Percentiles rank a stretch among this genome's conserved stretches.
These are phyloP conservation scores for Acrossocheilus wenchowensis DNA, from an alignment of 2,797 vertebrate species.

Conservation along the genomic window DNA sequence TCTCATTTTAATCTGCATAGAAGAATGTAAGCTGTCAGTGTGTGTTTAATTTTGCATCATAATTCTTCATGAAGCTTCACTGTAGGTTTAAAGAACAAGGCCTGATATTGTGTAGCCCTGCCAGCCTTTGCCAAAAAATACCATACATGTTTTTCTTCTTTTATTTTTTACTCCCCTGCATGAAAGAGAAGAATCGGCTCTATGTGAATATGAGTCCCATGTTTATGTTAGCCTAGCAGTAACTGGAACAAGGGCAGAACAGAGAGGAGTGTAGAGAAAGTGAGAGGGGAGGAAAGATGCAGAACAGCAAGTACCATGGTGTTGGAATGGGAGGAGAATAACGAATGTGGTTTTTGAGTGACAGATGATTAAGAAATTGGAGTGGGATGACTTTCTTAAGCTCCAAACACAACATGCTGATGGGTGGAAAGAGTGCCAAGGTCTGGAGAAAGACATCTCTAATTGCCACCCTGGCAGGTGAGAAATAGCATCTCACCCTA, in stretches of 20 bases:
- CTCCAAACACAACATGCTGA: slow-evolving; percentile 55
- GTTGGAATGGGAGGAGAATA: slow-evolving; percentile 15
- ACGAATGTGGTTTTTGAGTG: slow-evolving; percentile 53
- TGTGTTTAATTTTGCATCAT: slow-evolving; percentile 54
- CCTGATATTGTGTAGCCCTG: slow-evolving; percentile 51
- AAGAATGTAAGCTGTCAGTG: slow-evolving; percentile 27
- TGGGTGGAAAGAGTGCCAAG: slow-evolving; percentile 38
- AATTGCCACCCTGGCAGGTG: neutral
- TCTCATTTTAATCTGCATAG: slow-evolving; percentile 35
- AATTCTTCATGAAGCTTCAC: slow-evolving; percentile 49
- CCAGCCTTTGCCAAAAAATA: slow-evolving; percentile 53
- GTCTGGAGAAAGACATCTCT: slow-evolving; percentile 6
- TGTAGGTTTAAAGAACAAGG: slow-evolving; percentile 60
- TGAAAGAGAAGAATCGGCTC: slow-evolving; percentile 55
- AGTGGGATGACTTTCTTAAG: slow-evolving; percentile 46
- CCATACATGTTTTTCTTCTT: slow-evolving; percentile 57
- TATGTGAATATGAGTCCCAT: slow-evolving; percentile 47
- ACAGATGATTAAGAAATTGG: slow-evolving; percentile 50
- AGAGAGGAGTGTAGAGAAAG: slow-evolving; percentile 10
- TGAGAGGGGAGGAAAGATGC: slow-evolving; percentile 9
- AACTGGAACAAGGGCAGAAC: slow-evolving; percentile 27
- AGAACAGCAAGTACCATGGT: slow-evolving; percentile 2
- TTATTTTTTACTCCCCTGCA: slow-evolving; percentile 40
- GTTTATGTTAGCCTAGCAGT: slow-evolving; percentile 60
- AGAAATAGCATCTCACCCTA: neutral